These are phyloP conservation scores for Cricetomys ansorgei DNA, from an alignment of 2,113 vertebrate genomes.

Conservation along the genomic window DNA sequence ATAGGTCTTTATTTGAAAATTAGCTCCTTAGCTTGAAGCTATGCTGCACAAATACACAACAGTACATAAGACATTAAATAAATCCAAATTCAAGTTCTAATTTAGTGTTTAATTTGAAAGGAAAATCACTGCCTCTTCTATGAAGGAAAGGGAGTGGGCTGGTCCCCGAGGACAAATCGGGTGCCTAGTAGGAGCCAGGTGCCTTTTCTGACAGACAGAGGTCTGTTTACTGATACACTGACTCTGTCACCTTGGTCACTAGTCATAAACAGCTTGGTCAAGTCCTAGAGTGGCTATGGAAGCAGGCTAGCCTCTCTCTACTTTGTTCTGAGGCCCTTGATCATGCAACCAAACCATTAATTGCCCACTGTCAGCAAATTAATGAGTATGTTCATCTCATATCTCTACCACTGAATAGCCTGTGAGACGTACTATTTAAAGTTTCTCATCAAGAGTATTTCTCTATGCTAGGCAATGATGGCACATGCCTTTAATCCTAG, in stretches of 20 bases:
- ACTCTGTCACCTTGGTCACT: not conserved
- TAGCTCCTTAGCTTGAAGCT: slow-evolving; percentile 13
- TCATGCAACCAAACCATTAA: not conserved
- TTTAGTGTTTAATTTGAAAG: slow-evolving; percentile 28
- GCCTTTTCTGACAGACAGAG: not conserved
- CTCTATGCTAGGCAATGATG: not conserved
- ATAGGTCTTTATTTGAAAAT: slow-evolving; percentile 26
- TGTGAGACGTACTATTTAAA: not conserved
- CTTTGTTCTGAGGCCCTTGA: not conserved
- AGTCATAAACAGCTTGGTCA: not conserved
- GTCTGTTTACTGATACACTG: not conserved
- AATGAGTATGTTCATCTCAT: not conserved
- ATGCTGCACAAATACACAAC: not conserved
- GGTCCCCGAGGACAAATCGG: not conserved
- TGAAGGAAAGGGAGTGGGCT: not conserved
- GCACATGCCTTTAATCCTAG: not conserved
- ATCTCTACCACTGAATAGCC: not conserved
- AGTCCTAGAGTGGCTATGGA: not conserved
- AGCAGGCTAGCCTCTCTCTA: not conserved
- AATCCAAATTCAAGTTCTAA: slow-evolving; percentile 20
- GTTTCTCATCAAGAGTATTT: not conserved
- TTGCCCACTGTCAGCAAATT: not conserved
- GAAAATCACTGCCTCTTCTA: slow-evolving; percentile 8
- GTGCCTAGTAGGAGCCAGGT: not conserved
- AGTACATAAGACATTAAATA: slow-evolving; percentile 18